A percentile compares a stretch with the other conserved stretches of the same genome.
Conservation (phyloP, 2,797 vertebrate species). For the Glyptemys insculpta region DNA sequence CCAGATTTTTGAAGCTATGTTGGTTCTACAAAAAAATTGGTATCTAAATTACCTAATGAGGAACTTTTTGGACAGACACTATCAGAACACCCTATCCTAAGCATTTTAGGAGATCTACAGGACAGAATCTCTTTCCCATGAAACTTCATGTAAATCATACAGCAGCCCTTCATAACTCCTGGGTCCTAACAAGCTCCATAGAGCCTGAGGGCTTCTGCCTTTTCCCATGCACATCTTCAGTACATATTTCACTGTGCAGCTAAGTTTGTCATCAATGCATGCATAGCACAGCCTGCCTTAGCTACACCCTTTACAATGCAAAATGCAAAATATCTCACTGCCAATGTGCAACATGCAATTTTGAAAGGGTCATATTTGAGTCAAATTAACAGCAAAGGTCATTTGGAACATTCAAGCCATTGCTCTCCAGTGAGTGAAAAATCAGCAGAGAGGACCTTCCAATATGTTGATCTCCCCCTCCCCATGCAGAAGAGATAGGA, state of each 20-base stretch:
- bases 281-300: neutral
- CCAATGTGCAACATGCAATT: neutral
- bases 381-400: neutral
- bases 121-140: neutral
- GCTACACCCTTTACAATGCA: neutral
- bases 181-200: neutral
- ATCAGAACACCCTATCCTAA: neutral
- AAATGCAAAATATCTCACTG: neutral
- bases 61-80: neutral
- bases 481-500: too few relatives aligned
- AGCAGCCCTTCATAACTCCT: neutral
- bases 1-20: neutral
- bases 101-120: neutral
- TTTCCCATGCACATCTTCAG: neutral
- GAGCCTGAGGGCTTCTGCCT: neutral
- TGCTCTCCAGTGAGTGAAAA: too few relatives aligned
- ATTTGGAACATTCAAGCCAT: neutral
- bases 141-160: neutral
- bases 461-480: too few relatives aligned
- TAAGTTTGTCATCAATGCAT: neutral
- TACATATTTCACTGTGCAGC: neutral
- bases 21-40: neutral
- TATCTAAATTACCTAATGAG: neutral
- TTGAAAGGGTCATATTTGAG: neutral
- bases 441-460: too few relatives aligned